A percentile compares a stretch with the other conserved stretches of the same genome.
phyloP scores from a whole-genome alignment of 2,888 invertebrate species.

The Biston betularia region DNA sequence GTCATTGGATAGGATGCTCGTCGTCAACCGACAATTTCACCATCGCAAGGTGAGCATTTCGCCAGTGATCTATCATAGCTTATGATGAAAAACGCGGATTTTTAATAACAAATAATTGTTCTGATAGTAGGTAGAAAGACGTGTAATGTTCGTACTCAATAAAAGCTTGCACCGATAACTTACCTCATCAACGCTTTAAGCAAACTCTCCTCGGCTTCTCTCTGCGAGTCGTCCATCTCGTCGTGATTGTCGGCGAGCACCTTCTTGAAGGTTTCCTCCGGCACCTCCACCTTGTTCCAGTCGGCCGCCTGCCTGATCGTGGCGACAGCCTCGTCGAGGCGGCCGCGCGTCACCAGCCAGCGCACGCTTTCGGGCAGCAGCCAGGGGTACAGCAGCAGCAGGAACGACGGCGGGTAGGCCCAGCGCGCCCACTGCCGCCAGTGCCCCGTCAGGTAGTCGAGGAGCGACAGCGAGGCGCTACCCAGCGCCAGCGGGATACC shows the following conservation, averaged over 20 bases:
- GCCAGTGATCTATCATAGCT: no score
- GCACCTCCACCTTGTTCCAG: constrained; percentile 83
- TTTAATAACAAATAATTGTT: no score
- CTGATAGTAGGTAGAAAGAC: no score
- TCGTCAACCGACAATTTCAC: no score
- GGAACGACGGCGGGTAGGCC: constrained; percentile 89
- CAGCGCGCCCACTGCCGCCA: constrained; percentile 90
- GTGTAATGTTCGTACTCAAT: no score
- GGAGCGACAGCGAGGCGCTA: constrained; percentile 88
- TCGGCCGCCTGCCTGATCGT: constrained; percentile 87
- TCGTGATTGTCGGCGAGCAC: constrained; percentile 65
- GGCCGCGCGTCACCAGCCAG: constrained; percentile 90
- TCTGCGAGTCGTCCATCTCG: constrained; percentile 57
- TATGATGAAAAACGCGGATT: no score
- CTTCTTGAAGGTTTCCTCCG: constrained; percentile 79
- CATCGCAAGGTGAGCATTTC: no score
- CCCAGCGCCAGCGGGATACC: constrained; percentile 91
- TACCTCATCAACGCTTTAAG: constrained; percentile 70
- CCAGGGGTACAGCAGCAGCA: constrained; percentile 90
- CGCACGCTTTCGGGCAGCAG: constrained; percentile 91
- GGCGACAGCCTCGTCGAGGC: constrained; percentile 86
- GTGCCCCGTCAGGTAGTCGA: constrained; percentile 89
- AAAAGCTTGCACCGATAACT: constrained; percentile 44
- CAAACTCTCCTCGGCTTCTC: constrained; percentile 67
- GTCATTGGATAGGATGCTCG: no score